phyloP scores from a whole-genome alignment of 2,797 vertebrate genomes.

The Pygocentrus nattereri region DNA sequence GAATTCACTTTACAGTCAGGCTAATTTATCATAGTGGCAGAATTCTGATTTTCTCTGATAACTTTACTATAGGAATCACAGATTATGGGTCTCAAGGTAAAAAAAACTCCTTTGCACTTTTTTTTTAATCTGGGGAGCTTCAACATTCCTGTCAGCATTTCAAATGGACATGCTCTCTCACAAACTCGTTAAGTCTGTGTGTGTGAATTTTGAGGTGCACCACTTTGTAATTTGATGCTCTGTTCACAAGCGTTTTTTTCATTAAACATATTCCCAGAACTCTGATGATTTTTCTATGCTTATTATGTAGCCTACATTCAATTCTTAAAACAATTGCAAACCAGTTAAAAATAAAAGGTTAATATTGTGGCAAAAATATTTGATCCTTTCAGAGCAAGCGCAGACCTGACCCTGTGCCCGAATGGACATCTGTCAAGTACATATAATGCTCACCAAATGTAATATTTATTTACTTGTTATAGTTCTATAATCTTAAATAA shows the following conservation, averaged over 20 bases:
- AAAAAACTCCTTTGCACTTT: not conserved
- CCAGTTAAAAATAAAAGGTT: not conserved
- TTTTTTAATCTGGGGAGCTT: not conserved
- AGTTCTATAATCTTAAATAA: too few relatives aligned
- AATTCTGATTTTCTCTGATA: not conserved
- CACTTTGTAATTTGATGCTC: constrained; percentile 52
- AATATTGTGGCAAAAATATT: not conserved
- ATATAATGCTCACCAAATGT: too few relatives aligned
- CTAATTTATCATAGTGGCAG: not conserved
- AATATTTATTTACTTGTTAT: too few relatives aligned
- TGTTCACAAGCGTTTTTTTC: constrained; percentile 40
- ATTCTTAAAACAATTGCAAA: not conserved
- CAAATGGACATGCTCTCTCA: constrained; percentile 24
- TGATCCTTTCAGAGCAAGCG: not conserved
- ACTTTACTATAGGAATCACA: not conserved
- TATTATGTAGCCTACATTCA: not conserved
- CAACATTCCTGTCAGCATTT: constrained; percentile 1
- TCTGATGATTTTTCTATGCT: not conserved
- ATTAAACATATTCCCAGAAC: constrained; percentile 54
- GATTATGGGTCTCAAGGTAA: not conserved
- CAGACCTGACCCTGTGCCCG: not conserved
- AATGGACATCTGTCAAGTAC: not conserved
- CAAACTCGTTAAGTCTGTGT: not conserved
- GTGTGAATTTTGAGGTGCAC: constrained; percentile 22
- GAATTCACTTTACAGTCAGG: not conserved